A percentile compares a stretch with the other conserved stretches of the same genome.
Evolutionary conservation across 2,797 vertebrate genomes (phyloP).

Genomic region (Mastacembelus armatus): DNA sequence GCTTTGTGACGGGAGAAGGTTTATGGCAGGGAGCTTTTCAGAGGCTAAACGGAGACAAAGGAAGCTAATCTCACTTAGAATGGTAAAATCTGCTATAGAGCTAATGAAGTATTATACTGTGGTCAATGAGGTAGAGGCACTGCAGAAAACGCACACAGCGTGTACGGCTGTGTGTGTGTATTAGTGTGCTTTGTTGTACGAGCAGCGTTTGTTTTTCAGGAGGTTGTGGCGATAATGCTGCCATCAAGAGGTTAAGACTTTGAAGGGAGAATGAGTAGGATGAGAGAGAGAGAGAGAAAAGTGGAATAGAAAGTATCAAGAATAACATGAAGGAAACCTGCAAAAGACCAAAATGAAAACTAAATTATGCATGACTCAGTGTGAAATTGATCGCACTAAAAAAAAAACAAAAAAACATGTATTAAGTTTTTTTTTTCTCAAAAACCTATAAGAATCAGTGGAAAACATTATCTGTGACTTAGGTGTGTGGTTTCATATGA

Average conservation of each 20-base stretch:
- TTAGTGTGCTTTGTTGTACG: slow-evolving; percentile 26
- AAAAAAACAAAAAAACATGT: too few relatives aligned
- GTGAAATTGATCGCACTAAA: too few relatives aligned
- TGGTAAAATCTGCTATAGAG: slow-evolving; percentile 77
- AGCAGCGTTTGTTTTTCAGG: slow-evolving; percentile 66
- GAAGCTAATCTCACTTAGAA: slow-evolving; percentile 76
- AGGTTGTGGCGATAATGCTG: slow-evolving; percentile 55
- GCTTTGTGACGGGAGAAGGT: slow-evolving; percentile 66
- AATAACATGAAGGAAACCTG: slow-evolving; percentile 4
- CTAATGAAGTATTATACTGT: slow-evolving; percentile 79
- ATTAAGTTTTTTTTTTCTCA: too few relatives aligned
- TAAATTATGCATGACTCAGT: background rate
- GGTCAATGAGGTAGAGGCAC: slow-evolving; percentile 74
- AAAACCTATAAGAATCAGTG: background rate
- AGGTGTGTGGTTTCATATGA: background rate
- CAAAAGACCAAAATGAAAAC: slow-evolving; percentile 11
- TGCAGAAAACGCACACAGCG: slow-evolving; percentile 54
- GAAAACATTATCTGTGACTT: background rate
- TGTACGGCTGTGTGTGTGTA: slow-evolving; percentile 25
- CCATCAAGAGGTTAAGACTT: slow-evolving; percentile 64
- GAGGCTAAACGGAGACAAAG: slow-evolving; percentile 73
- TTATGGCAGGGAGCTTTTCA: slow-evolving; percentile 62
- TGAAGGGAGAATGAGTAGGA: slow-evolving; percentile 62
- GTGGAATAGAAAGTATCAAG: slow-evolving; percentile 4
- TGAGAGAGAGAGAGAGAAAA: slow-evolving; percentile 20